Conservation (phyloP, 2,113 vertebrate genomes). For the Pachycephala philippinensis region DNA sequence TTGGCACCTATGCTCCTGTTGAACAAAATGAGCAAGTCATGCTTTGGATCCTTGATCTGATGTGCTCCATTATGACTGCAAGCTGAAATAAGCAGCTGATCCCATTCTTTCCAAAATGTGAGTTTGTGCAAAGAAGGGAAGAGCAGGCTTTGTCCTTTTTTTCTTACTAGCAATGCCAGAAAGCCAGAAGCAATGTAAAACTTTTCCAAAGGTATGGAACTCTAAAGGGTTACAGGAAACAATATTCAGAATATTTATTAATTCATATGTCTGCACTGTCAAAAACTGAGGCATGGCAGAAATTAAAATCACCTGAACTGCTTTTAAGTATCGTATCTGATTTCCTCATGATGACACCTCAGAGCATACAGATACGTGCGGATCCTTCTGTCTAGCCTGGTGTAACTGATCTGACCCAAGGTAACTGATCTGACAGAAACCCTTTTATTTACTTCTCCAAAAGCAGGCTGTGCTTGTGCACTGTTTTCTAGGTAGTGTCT, state of each 20-base stretch:
- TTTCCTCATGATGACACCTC: not conserved
- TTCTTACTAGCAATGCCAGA: not conserved
- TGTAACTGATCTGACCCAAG: no score
- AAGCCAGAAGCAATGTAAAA: not conserved
- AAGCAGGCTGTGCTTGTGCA: not conserved
- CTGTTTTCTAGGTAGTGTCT: not conserved
- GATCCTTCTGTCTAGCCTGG: not conserved
- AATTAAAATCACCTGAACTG: not conserved
- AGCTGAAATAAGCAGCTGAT: not conserved
- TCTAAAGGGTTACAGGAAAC: not conserved
- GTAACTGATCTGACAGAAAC: not conserved
- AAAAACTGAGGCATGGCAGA: not conserved
- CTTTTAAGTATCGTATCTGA: not conserved
- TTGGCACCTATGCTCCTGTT: not conserved
- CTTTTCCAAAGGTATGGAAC: not conserved
- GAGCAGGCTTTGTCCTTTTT: not conserved
- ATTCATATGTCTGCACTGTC: rapidly evolving
- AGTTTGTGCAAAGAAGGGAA: not conserved
- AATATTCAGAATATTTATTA: not conserved
- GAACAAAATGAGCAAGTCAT: not conserved
- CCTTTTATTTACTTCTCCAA: not conserved
- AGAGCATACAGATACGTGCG: rapidly evolving
- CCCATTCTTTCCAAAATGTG: not conserved
- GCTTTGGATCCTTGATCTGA: not conserved
- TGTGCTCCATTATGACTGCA: not conserved